Evolutionary conservation across 2,888 invertebrate genomes (phyloP).

Genomic region (Hyles lineata): DNA sequence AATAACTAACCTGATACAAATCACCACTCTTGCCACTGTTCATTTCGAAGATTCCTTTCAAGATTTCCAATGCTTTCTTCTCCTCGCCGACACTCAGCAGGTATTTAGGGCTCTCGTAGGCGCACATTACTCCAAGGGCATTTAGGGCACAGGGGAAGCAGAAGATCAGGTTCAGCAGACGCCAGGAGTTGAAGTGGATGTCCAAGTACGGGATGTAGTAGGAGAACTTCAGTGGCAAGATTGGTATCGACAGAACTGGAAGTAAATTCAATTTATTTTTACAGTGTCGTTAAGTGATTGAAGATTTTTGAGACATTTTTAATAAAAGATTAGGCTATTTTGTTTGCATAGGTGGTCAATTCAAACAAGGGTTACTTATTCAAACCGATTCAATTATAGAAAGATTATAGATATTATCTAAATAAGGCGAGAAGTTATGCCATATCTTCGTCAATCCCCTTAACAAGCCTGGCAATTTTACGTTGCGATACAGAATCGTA

Average conservation of each 20-base stretch:
- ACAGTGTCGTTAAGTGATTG: too few relatives aligned
- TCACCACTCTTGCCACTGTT: constrained; percentile 62
- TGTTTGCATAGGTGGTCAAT: too few relatives aligned
- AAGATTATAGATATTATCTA: too few relatives aligned
- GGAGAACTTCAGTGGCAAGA: constrained; percentile 85
- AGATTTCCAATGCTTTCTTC: constrained; percentile 80
- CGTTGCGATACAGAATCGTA: too few relatives aligned
- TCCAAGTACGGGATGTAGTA: constrained; percentile 71
- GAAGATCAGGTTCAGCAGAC: constrained; percentile 87
- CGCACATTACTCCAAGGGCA: constrained; percentile 78
- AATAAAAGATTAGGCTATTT: too few relatives aligned
- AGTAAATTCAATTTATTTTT: constrained; percentile 33
- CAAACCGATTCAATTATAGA: too few relatives aligned
- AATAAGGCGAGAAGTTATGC: too few relatives aligned
- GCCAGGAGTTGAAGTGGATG: constrained; percentile 89
- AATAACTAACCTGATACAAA: constrained; percentile 57
- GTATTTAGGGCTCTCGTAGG: constrained; percentile 92
- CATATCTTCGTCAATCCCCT: too few relatives aligned
- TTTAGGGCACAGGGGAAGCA: constrained; percentile 86
- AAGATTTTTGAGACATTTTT: too few relatives aligned
- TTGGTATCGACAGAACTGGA: constrained; percentile 86
- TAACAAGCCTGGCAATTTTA: too few relatives aligned
- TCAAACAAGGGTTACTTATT: too few relatives aligned
- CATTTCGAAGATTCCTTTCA: constrained; percentile 61
- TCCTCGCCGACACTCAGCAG: constrained; percentile 84